These are phyloP conservation scores for Sebastes diaconus DNA, from an alignment of 2,797 vertebrate species.

Conservation along the genomic window DNA sequence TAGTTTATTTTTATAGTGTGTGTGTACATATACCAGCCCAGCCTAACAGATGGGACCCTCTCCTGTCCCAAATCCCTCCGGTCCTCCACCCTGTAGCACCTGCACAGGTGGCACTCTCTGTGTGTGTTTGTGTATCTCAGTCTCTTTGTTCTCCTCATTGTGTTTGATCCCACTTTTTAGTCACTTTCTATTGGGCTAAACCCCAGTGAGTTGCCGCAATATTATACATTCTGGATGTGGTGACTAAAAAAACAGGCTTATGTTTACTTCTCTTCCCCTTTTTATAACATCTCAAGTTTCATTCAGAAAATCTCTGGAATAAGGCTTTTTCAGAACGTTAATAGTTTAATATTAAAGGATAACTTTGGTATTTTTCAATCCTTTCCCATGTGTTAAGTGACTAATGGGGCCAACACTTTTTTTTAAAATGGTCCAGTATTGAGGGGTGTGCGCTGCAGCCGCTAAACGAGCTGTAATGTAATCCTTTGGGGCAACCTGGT, in stretches of 20 bases:
- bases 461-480: too few species aligned
- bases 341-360: background rate
- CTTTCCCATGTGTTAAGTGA: too few species aligned
- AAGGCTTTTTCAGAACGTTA: background rate
- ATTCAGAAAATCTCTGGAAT: background rate
- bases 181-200: background rate
- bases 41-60: constrained; percentile 57
- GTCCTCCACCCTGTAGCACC: constrained; percentile 48
- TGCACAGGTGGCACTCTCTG: constrained; percentile 47
- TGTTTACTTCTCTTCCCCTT: background rate
- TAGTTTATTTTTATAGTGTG: background rate
- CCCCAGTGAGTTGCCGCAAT: background rate
- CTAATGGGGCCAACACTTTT: too few species aligned
- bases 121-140: background rate
- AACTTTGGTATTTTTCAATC: too few species aligned
- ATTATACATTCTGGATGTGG: background rate
- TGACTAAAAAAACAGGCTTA: background rate
- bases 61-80: constrained; percentile 47
- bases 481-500: too few species aligned
- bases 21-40: background rate
- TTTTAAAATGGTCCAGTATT: too few species aligned
- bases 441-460: too few species aligned
- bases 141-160: constrained; percentile 16
- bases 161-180: constrained; percentile 14
- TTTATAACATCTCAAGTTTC: background rate